phyloP scores from a whole-genome alignment of 2,797 vertebrate genomes.

The Mormyrops attenuatus region DNA sequence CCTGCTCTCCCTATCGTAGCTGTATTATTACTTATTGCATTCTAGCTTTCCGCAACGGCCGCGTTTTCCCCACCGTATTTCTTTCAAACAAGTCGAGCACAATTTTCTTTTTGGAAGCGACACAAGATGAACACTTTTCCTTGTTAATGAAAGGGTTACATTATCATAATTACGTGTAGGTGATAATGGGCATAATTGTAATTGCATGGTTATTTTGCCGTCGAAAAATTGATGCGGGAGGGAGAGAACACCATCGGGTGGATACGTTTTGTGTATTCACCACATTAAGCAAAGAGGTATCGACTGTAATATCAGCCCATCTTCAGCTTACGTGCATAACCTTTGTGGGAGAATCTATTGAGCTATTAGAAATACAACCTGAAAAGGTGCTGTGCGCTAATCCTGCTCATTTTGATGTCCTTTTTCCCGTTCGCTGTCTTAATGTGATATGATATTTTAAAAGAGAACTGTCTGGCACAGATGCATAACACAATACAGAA shows the following conservation, averaged over 20 bases:
- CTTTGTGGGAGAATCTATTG: not conserved
- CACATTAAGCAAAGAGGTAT: not conserved
- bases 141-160: not conserved
- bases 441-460: not conserved
- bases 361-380: not conserved
- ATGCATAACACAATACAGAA: not conserved
- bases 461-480: not conserved
- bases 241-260: not conserved
- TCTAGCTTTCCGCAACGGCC: not conserved
- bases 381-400: not conserved
- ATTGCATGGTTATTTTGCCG: not conserved
- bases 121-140: not conserved
- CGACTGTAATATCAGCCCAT: not conserved
- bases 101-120: not conserved
- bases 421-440: not conserved
- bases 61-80: not conserved
- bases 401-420: not conserved
- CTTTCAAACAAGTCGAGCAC: not conserved
- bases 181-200: not conserved
- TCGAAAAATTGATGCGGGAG: not conserved
- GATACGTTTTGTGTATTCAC: not conserved
- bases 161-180: not conserved
- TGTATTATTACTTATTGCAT: conserved; percentile 9
- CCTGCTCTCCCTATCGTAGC: not conserved
- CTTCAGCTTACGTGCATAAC: not conserved